Conservation (phyloP, 2,888 invertebrate species). For the Frankliniella fusca region DNA sequence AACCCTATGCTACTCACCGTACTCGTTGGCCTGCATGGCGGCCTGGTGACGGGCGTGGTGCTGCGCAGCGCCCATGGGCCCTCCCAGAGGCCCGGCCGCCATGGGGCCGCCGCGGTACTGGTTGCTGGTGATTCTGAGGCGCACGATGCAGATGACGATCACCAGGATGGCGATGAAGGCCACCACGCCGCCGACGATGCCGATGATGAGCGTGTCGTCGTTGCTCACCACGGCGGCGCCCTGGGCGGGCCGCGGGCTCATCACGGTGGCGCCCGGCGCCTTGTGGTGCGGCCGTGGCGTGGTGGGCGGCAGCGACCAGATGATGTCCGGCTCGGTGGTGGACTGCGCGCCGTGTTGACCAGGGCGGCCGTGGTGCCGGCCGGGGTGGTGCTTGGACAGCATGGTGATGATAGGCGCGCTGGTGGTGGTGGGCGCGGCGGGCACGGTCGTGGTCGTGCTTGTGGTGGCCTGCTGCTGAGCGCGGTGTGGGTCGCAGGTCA, state of each 20-base stretch:
- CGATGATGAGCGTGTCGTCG: conserved; percentile 89
- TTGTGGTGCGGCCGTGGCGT: conserved; percentile 40
- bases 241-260: conserved; percentile 57
- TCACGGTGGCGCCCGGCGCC: conserved; percentile 44
- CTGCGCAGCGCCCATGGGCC: conserved; percentile 37
- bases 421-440: conserved; percentile 43
- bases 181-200: conserved; percentile 90
- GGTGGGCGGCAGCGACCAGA: conserved; percentile 80
- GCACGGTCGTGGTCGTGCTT: conserved; percentile 50
- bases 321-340: conserved; percentile 78
- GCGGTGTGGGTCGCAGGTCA: conserved; percentile 69
- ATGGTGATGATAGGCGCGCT: conserved; percentile 32
- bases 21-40: conserved; percentile 30
- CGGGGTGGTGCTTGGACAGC: neutral
- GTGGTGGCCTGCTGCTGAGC: conserved; percentile 49
- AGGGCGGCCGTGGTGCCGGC: neutral
- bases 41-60: conserved; percentile 33
- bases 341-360: conserved; percentile 43
- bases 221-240: conserved; percentile 64
- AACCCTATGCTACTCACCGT: conserved; percentile 2
- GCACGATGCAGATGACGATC: conserved; percentile 81
- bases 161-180: conserved; percentile 85
- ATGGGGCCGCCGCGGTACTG: conserved; percentile 67
- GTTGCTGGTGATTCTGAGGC: conserved; percentile 62
- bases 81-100: conserved; percentile 45